phyloP scores from a whole-genome alignment of 2,888 invertebrate species.

The Andrena hattorfiana region DNA sequence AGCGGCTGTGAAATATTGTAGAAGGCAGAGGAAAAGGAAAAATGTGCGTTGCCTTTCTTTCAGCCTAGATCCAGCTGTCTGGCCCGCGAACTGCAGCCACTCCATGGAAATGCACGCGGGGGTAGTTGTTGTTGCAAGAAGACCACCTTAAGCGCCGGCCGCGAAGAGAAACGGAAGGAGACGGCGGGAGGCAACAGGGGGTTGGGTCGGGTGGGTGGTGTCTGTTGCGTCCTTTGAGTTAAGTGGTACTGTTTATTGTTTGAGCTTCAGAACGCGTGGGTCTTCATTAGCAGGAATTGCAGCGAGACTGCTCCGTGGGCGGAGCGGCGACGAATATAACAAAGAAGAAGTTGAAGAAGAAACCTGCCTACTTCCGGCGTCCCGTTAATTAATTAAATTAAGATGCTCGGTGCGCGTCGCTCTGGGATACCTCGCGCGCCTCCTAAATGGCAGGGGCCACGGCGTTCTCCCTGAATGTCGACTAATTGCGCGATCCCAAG shows the following conservation, averaged over 20 bases:
- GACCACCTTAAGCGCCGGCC: slow-evolving; percentile 6
- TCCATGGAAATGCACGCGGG: background rate
- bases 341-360: slow-evolving; percentile 57
- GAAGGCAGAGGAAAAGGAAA: slow-evolving; percentile 32
- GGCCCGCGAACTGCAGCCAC: slow-evolving; percentile 10
- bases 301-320: slow-evolving; percentile 34
- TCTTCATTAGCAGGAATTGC: slow-evolving; percentile 74
- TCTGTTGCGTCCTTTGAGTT: slow-evolving; percentile 61
- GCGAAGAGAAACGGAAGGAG: background rate
- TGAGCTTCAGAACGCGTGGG: slow-evolving; percentile 64
- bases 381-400: slow-evolving; percentile 77
- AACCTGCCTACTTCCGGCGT: slow-evolving; percentile 60
- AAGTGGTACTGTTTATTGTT: slow-evolving; percentile 74
- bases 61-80: slow-evolving; percentile 35
- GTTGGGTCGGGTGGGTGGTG: slow-evolving; percentile 3
- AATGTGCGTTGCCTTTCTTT: slow-evolving; percentile 16
- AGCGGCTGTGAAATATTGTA: slow-evolving; percentile 26
- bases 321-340: slow-evolving; percentile 38
- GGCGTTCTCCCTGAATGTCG: slow-evolving; percentile 14
- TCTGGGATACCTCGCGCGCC: background rate
- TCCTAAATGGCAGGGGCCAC: slow-evolving; percentile 9
- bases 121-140: slow-evolving; percentile 22
- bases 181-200: slow-evolving; percentile 7
- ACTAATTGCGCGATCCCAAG: slow-evolving; percentile 31
- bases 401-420: slow-evolving; percentile 34